phyloP scores from a whole-genome alignment of 2,113 vertebrate species.

The Apteryx owenii region DNA sequence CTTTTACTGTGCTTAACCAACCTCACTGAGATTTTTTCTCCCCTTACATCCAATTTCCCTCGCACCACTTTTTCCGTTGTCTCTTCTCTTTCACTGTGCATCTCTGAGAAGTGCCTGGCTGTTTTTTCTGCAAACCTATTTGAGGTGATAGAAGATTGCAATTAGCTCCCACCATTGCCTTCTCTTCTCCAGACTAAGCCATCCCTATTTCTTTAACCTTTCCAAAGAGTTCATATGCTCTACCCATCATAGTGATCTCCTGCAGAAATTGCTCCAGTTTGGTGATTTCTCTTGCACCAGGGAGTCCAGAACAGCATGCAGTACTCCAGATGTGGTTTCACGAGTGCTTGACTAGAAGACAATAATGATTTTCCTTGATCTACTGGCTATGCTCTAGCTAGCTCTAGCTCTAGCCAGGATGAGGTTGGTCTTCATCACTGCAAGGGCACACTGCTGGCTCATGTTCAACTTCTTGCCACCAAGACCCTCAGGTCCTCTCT shows the following conservation, averaged over 20 bases:
- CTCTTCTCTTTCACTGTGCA: neutral
- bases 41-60: neutral
- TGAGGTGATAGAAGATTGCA: neutral
- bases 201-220: neutral
- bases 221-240: neutral
- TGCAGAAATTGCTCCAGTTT: accelerated
- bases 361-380: neutral
- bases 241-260: accelerated
- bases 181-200: neutral
- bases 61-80: neutral
- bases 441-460: neutral
- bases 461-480: neutral
- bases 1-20: neutral
- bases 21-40: neutral
- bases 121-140: neutral
- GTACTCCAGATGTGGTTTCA: neutral
- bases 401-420: neutral
- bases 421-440: neutral
- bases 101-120: neutral
- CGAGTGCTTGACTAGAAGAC: accelerated
- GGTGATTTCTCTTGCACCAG: neutral
- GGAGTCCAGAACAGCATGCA: accelerated
- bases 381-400: neutral
- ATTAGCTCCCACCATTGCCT: neutral
- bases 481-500: accelerated